Evolutionary conservation across 2,888 invertebrate species (phyloP).

Genomic region (Diadromus collaris): DNA sequence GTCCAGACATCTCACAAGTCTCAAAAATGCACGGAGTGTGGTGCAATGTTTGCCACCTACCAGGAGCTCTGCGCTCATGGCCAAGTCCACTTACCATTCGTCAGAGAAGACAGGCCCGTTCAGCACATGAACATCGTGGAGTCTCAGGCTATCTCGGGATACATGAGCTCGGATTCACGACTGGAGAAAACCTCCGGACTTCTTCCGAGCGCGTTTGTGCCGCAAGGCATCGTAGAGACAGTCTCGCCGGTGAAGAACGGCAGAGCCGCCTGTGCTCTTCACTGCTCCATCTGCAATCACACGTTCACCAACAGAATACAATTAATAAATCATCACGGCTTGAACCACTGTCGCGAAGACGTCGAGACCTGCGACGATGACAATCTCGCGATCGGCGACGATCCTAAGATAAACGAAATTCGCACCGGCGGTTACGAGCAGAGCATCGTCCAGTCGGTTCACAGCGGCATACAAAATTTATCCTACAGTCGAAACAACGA

Average conservation of each 20-base stretch:
- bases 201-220: conserved; percentile 31
- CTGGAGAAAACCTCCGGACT: conserved; percentile 40
- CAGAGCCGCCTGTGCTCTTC: conserved; percentile 74
- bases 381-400: conserved; percentile 72
- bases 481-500: conserved; percentile 63
- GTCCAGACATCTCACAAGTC: conserved; percentile 71
- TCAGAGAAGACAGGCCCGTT: conserved; percentile 69
- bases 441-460: conserved; percentile 63
- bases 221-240: conserved; percentile 57
- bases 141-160: conserved; percentile 67
- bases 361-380: conserved; percentile 72
- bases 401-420: conserved; percentile 67
- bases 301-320: conserved; percentile 74
- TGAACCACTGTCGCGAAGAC: conserved; percentile 70
- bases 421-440: conserved; percentile 69
- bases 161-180: conserved; percentile 52
- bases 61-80: conserved; percentile 74
- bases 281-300: conserved; percentile 76
- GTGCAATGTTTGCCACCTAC: conserved; percentile 71
- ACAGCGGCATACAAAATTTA: conserved; percentile 69
- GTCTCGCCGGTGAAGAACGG: conserved; percentile 55
- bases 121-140: conserved; percentile 76
- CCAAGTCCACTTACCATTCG: conserved; percentile 71
- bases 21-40: conserved; percentile 74
- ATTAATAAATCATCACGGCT: conserved; percentile 73